Conservation (phyloP, 2,797 vertebrate genomes). For the Sebastes hopkinsi region DNA sequence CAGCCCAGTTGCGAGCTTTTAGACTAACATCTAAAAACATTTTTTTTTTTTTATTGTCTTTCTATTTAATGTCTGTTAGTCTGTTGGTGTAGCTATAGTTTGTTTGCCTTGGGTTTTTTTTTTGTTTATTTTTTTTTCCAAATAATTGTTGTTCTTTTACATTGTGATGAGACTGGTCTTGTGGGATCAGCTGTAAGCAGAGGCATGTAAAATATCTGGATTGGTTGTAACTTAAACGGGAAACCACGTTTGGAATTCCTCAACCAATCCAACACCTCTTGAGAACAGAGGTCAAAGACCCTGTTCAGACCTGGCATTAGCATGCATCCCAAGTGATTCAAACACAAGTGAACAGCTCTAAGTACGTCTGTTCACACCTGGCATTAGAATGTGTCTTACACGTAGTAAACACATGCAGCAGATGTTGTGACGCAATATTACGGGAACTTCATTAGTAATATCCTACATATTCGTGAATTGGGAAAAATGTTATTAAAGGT, state of each 20-base stretch:
- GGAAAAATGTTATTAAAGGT: too few relatives aligned
- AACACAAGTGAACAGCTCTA: too few relatives aligned
- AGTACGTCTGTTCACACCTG: too few relatives aligned
- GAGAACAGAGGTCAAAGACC: neutral
- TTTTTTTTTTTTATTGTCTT: conserved; percentile 1
- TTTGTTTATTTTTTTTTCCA: conserved; percentile 11
- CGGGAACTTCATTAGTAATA: too few relatives aligned
- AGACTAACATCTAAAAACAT: neutral
- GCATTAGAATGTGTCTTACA: too few relatives aligned
- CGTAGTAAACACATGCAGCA: too few relatives aligned
- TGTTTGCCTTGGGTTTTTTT: neutral
- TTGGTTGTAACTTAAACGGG: neutral
- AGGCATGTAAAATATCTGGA: neutral
- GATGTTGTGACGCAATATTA: too few relatives aligned
- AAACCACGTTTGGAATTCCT: neutral
- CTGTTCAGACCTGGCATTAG: too few relatives aligned
- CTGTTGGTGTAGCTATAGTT: conserved; percentile 14
- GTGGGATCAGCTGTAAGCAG: neutral
- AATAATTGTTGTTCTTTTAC: conserved; percentile 5
- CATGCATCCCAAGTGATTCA: too few relatives aligned
- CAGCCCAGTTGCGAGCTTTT: neutral
- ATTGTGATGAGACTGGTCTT: conserved; percentile 16
- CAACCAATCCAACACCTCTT: neutral
- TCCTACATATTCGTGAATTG: too few relatives aligned
- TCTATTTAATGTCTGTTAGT: neutral